These are phyloP conservation scores for Sanderia malayensis DNA, from an alignment of 30 jellyfish, hydroid and myxozoan genomes.

Conservation along the genomic window DNA sequence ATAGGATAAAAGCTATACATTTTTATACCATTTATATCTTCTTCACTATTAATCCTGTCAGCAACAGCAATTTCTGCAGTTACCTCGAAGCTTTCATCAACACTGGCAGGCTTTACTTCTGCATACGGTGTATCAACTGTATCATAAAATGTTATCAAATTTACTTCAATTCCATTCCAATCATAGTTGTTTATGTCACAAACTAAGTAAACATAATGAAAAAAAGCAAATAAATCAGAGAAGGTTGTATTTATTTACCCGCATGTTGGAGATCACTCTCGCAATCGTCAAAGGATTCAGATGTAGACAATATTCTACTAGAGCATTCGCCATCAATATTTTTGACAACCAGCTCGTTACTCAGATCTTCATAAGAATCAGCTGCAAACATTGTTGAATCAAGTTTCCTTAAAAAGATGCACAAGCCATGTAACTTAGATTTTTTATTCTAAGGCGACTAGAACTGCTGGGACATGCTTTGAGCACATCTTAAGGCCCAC, in stretches of 20 bases:
- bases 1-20: background rate
- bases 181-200: too few relatives aligned
- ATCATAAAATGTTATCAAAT: too few relatives aligned
- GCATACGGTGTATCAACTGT: too few relatives aligned
- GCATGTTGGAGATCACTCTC: too few relatives aligned
- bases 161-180: too few relatives aligned
- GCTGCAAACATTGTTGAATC: constrained; percentile 78
- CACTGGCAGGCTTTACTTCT: background rate
- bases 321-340: constrained; percentile 67
- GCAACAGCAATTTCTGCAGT: constrained; percentile 13
- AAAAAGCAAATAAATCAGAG: too few relatives aligned
- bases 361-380: constrained; percentile 82
- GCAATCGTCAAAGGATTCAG: constrained; percentile 18
- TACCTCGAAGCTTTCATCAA: background rate
- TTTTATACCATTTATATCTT: constrained; percentile 47
- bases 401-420: constrained; percentile 37
- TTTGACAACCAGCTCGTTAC: constrained; percentile 50
- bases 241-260: too few relatives aligned
- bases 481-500: too few relatives aligned
- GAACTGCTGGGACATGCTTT: too few relatives aligned
- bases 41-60: constrained; percentile 36
- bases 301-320: constrained; percentile 30
- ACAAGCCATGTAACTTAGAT: too few relatives aligned
- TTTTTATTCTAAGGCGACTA: too few relatives aligned
- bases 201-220: too few relatives aligned